Base-by-base conservation (phyloP, 2,888 invertebrate genomes). In the Drosophila meridionalis region DNA sequence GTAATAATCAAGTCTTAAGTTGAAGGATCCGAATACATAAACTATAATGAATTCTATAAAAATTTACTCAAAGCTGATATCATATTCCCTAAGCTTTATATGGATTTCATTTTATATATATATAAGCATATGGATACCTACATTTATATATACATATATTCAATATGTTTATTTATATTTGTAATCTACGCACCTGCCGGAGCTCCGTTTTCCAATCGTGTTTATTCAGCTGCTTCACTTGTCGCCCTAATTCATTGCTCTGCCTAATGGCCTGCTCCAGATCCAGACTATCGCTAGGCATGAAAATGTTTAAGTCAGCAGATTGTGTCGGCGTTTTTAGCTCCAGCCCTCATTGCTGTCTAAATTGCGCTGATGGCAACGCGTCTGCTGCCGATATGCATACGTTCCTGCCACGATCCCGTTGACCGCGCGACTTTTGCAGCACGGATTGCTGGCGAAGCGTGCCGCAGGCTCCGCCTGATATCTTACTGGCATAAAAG, bases 401-500 rank as follows among this genome's bases (percentile, higher is more conserved):
- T n/a, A 63, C 64, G 57, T 63, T 60, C 71, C 92, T 91, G 87
- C 93, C 93, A 55, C 93, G 79, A 78, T 77, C 75, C 36, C 75
- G 91, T 80, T 93, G 93, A 65, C 92, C 92, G 70, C 92, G 92
- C 67, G 92, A 92, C 80, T 93, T 93, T 74, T 93, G 92, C 74
- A 92, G 82, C 77, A 92, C 92, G 64, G 91, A 90, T 79, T 92
- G 92, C 80, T 90, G 91, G 86, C 93, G 93, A 78, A 93, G 92
- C 86, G 92, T 92, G 73, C 93, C 93, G 89, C 93, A 93, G 87
- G 93, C 93, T 83, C 93, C 92, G 80, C 93, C 92, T 81, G 93
- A 93, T 91, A 93, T 92, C 84, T 93, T 93, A 91, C 92, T 93
- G 87, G 93, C 93, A 92, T 93, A 93, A 93, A 93, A 93, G 90